These are phyloP conservation scores for Enteromius fasciolatus DNA, from an alignment of 2,797 vertebrate species.

Conservation along the genomic window DNA sequence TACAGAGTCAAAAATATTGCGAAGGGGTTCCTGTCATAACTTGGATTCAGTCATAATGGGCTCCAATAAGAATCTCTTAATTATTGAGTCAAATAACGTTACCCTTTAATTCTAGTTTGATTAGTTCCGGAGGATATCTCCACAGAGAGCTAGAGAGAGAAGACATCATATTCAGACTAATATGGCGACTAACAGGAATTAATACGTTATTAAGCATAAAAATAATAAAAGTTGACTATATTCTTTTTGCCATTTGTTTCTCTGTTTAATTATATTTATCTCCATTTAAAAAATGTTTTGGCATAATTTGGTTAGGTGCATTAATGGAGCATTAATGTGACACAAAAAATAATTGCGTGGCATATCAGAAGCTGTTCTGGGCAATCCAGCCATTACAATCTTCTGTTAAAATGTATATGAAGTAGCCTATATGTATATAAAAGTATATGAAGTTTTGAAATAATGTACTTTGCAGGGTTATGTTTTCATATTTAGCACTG, in stretches of 20 bases:
- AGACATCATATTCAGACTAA: background rate
- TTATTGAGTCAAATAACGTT: background rate
- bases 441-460: no score
- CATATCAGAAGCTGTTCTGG: no score
- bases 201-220: background rate
- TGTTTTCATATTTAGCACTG: no score
- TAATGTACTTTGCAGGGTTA: no score
- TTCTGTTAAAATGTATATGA: no score
- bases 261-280: background rate
- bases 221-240: background rate
- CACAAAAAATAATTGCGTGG: no score
- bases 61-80: background rate
- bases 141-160: no score
- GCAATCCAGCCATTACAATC: no score
- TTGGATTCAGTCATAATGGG: background rate
- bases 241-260: background rate
- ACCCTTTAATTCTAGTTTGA: background rate
- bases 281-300: background rate
- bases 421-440: no score
- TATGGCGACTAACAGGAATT: background rate
- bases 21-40: background rate
- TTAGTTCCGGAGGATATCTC: background rate
- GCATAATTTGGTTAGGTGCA: background rate
- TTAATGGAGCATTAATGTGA: no score
- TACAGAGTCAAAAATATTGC: background rate